Conservation (phyloP, 2,113 vertebrate genomes). For the Desmodus rotundus region DNA sequence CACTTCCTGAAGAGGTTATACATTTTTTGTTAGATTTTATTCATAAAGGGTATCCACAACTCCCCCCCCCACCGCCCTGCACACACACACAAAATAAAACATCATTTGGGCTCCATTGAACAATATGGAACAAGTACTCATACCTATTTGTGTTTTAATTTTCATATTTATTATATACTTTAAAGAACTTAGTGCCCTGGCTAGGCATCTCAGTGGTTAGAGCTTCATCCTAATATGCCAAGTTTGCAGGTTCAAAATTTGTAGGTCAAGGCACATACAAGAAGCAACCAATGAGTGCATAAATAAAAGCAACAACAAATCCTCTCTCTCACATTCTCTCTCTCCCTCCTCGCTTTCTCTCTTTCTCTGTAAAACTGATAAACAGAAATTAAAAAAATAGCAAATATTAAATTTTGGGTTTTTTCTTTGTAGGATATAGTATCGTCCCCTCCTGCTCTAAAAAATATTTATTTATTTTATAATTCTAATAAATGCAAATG, state of each 20-base stretch:
- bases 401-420: background rate
- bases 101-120: background rate
- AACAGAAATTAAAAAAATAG: too few relatives aligned
- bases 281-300: too few relatives aligned
- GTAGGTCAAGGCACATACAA: too few relatives aligned
- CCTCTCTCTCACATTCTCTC: too few relatives aligned
- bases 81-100: background rate
- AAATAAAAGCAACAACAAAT: too few relatives aligned
- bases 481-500: background rate
- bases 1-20: constrained; percentile 59
- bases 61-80: background rate
- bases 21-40: constrained; percentile 9
- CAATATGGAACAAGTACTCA: background rate
- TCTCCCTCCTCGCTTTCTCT: too few relatives aligned
- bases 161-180: background rate
- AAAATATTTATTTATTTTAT: background rate
- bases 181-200: background rate
- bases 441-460: background rate
- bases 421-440: background rate
- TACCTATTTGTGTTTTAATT: background rate
- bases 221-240: too few relatives aligned
- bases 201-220: too few relatives aligned
- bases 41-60: constrained; percentile 29
- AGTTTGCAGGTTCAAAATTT: too few relatives aligned
- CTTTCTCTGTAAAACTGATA: too few relatives aligned